Conservation (phyloP, 1,140 invertebrate species). For the Bombus waltoni region DNA sequence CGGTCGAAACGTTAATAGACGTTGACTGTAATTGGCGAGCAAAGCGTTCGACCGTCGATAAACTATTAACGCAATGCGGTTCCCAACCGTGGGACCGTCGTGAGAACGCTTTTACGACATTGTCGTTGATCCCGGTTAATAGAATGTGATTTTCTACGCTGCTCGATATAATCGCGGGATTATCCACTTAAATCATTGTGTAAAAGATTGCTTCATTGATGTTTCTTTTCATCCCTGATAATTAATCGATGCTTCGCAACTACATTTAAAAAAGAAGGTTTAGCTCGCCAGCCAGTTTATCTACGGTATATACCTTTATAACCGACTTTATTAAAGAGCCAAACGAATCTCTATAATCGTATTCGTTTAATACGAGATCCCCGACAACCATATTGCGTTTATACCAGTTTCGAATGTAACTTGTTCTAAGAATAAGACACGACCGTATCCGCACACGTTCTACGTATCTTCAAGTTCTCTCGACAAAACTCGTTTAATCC, state of each 20-base stretch:
- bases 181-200: neutral
- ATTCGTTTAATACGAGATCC: neutral
- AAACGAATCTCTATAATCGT: neutral
- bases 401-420: no score
- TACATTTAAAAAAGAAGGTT: neutral
- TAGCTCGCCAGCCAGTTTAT: neutral
- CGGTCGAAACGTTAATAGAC: conserved; percentile 24
- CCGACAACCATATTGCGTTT: neutral
- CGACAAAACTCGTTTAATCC: conserved; percentile 77
- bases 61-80: conserved; percentile 17
- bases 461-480: conserved; percentile 64
- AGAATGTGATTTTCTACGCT: neutral
- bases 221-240: neutral
- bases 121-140: neutral
- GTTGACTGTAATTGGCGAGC: conserved; percentile 23
- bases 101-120: neutral
- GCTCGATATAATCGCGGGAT: neutral
- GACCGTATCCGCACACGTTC: neutral
- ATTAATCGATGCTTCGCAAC: neutral
- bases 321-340: neutral
- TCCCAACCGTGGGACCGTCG: neutral
- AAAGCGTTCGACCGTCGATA: conserved; percentile 3
- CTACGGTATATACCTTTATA: neutral
- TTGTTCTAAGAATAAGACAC: neutral
- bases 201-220: no score